Percentiles rank a stretch among this genome's conserved stretches.
These are phyloP conservation scores for Actenoides hombroni DNA, from an alignment of 2,113 vertebrate genomes.

Conservation along the genomic window DNA sequence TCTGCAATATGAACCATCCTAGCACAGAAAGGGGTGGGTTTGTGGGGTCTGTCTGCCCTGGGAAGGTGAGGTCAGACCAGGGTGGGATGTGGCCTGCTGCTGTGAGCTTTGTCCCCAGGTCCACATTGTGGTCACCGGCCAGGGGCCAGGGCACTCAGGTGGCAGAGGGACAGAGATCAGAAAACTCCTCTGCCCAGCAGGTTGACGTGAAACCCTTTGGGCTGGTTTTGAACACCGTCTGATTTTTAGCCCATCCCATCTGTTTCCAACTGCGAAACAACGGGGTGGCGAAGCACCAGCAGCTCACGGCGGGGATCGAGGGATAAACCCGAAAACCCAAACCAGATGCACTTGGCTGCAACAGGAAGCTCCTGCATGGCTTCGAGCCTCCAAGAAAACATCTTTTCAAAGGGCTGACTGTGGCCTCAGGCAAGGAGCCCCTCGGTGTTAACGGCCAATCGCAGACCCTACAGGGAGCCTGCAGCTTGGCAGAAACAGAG, in stretches of 20 bases:
- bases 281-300: not conserved
- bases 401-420: not conserved
- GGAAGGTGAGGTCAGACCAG: fast-evolving
- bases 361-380: not conserved
- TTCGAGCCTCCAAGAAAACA: not conserved
- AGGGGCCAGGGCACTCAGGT: not conserved
- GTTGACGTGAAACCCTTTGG: fast-evolving
- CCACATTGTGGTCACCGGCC: fast-evolving
- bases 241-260: not conserved
- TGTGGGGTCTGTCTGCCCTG: not conserved
- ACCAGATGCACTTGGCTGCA: not conserved
- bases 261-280: not conserved
- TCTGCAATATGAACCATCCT: not conserved
- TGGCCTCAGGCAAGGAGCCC: not conserved
- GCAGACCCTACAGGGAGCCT: not conserved
- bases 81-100: not conserved
- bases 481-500: not conserved
- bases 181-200: not conserved
- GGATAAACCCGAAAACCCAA: not conserved
- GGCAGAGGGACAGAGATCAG: not conserved
- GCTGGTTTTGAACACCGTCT: not conserved
- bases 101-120: fast-evolving
- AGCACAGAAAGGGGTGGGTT: not conserved
- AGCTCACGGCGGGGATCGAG: not conserved
- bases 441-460: fast-evolving